These are phyloP conservation scores for Planiliza haematocheilus DNA, from an alignment of 2,113 vertebrate species.

Conservation along the genomic window DNA sequence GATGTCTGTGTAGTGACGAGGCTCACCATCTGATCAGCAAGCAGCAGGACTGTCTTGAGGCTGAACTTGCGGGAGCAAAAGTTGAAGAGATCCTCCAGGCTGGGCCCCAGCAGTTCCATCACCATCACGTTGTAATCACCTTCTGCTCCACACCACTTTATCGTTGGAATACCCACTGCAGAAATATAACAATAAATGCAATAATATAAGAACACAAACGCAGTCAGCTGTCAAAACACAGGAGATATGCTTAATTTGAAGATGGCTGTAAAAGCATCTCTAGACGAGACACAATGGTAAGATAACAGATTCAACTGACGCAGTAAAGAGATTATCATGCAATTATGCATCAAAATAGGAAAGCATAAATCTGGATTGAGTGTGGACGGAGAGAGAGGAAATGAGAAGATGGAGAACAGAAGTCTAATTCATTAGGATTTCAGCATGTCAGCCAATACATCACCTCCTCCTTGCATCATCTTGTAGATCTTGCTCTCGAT, in stretches of 20 bases:
- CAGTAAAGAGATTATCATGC: too few species aligned
- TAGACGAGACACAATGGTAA: too few species aligned
- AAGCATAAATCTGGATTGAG: too few species aligned
- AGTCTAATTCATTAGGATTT: not conserved
- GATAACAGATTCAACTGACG: too few species aligned
- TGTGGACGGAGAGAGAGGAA: too few species aligned
- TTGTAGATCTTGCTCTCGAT: constrained; percentile 99
- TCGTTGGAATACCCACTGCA: constrained; percentile 94
- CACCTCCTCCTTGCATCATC: constrained; percentile 98
- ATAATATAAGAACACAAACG: not conserved
- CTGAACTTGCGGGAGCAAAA: constrained; percentile 90
- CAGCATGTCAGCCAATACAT: constrained; percentile 12
- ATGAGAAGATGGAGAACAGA: too few species aligned
- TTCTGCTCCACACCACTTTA: constrained; percentile 97
- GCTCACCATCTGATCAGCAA: constrained; percentile 94
- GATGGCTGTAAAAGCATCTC: too few species aligned
- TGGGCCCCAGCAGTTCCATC: constrained; percentile 95
- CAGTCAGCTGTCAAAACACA: not conserved
- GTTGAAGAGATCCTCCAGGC: constrained; percentile 97
- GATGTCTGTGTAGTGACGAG: not conserved
- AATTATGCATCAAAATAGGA: too few species aligned
- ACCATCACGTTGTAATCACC: constrained; percentile 99
- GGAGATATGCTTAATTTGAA: too few species aligned
- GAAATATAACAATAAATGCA: constrained; percentile 6
- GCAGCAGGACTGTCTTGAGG: constrained; percentile 88